These are phyloP conservation scores for Podarcis lilfordi DNA, from an alignment of 2,797 vertebrate species.

Conservation along the genomic window DNA sequence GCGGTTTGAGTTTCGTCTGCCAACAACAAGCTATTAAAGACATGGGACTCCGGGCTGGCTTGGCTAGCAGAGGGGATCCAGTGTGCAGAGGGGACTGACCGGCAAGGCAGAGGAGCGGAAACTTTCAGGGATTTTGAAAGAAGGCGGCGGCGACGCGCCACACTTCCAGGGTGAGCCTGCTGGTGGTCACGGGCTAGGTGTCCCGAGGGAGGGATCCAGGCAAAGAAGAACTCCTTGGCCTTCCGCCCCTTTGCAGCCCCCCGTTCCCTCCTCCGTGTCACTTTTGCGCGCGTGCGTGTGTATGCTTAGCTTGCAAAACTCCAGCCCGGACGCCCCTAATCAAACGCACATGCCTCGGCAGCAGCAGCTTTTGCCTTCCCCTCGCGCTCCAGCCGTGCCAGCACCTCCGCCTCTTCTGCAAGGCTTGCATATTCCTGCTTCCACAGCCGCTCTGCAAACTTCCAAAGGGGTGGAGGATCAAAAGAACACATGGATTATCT, in stretches of 20 bases:
- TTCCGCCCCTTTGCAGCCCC: background rate
- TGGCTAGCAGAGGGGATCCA: constrained; percentile 14
- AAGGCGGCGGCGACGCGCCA: background rate
- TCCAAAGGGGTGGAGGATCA: background rate
- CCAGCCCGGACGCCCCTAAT: background rate
- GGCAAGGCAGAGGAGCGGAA: background rate
- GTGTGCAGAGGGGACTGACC: constrained; percentile 12
- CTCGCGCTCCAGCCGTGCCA: background rate
- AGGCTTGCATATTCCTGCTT: background rate
- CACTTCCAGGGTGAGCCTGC: constrained; percentile 24
- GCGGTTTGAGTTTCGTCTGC: constrained; percentile 51
- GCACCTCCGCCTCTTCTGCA: background rate
- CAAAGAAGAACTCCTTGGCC: background rate
- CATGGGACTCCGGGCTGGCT: constrained; percentile 43
- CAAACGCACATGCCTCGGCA: background rate
- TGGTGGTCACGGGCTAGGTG: background rate
- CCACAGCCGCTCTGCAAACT: background rate
- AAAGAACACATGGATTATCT: too few relatives aligned
- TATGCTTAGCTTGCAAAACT: too few relatives aligned
- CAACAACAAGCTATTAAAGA: constrained; percentile 62
- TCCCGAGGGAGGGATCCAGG: background rate
- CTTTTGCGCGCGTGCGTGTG: background rate
- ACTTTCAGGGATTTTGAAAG: background rate
- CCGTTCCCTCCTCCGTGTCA: background rate
- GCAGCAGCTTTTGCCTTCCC: background rate